A percentile compares a stretch with the other conserved stretches of the same genome.
These are phyloP conservation scores for Typhlomys cinereus DNA, from an alignment of 2,113 vertebrate species.

Conservation along the genomic window DNA sequence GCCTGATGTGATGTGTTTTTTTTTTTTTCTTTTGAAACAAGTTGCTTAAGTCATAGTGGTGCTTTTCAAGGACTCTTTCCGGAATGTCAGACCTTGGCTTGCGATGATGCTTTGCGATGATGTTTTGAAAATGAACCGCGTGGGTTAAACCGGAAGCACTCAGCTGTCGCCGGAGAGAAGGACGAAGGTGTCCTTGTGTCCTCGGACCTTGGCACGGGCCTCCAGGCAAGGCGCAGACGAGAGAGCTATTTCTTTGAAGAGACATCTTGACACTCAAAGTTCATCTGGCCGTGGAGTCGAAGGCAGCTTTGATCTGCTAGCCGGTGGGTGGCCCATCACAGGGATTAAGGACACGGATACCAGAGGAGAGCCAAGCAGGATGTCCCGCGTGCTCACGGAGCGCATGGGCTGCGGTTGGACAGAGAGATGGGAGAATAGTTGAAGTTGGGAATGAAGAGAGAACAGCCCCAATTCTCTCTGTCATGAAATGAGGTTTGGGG, in stretches of 20 bases:
- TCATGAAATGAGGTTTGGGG: fast-evolving
- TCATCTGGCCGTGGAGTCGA: conserved; percentile 7
- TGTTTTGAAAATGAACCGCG: background rate
- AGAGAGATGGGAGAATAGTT: background rate
- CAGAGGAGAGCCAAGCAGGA: background rate
- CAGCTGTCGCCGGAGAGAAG: background rate
- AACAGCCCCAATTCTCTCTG: background rate
- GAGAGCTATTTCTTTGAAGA: conserved; percentile 38
- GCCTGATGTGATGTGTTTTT: too few relatives aligned
- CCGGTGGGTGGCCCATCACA: background rate
- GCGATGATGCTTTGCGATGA: background rate
- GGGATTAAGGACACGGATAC: background rate
- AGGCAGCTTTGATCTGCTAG: conserved; percentile 61
- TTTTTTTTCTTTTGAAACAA: background rate
- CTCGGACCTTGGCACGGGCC: background rate
- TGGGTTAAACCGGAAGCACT: background rate
- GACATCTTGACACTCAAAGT: conserved; percentile 15
- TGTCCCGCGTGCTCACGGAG: background rate
- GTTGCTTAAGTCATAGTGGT: background rate
- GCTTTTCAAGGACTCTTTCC: background rate
- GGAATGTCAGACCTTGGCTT: background rate
- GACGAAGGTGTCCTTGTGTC: fast-evolving
- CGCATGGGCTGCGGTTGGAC: background rate
- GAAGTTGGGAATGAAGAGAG: too few relatives aligned
- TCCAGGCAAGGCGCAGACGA: background rate